phyloP scores from a whole-genome alignment of 2,888 invertebrate species.

The Lithosia quadra region DNA sequence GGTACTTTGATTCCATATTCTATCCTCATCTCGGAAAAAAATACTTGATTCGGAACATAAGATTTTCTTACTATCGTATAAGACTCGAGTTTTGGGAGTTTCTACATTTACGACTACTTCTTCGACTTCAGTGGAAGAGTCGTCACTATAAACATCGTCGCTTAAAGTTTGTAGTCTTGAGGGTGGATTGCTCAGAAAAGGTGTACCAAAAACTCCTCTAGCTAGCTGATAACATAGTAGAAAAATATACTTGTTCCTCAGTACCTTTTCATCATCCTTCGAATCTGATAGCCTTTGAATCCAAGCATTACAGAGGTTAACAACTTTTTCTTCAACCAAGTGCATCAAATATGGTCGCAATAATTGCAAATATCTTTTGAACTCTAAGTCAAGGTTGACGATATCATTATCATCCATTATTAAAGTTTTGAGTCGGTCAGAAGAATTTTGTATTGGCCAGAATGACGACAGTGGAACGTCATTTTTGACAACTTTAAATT shows the following conservation, averaged over 20 bases:
- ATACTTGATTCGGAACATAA: conserved; percentile 56
- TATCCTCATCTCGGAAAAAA: conserved; percentile 50
- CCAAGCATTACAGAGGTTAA: conserved; percentile 75
- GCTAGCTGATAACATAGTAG: conserved; percentile 76
- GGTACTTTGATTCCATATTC: conserved; percentile 41
- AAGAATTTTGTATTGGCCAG: conserved; percentile 28
- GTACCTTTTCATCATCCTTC: conserved; percentile 64
- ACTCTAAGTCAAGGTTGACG: conserved; percentile 70
- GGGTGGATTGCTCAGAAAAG: conserved; percentile 69
- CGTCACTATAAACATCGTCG: conserved; percentile 63
- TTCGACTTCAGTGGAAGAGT: conserved; percentile 68
- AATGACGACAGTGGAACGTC: conserved; percentile 28
- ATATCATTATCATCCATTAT: conserved; percentile 67
- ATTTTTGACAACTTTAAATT: conserved; percentile 9
- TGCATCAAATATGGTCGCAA: conserved; percentile 71
- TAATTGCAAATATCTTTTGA: conserved; percentile 75
- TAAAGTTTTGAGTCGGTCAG: conserved; percentile 9
- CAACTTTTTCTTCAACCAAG: conserved; percentile 65
- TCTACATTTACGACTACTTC: conserved; percentile 63
- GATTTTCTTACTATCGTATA: conserved; percentile 56
- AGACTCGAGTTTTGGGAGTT: conserved; percentile 56
- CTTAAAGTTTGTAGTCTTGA: conserved; percentile 56
- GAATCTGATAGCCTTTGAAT: conserved; percentile 72
- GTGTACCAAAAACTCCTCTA: conserved; percentile 69
- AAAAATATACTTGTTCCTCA: conserved; percentile 77